phyloP scores from a whole-genome alignment of 2,113 vertebrate genomes.

The Mobula birostris region DNA sequence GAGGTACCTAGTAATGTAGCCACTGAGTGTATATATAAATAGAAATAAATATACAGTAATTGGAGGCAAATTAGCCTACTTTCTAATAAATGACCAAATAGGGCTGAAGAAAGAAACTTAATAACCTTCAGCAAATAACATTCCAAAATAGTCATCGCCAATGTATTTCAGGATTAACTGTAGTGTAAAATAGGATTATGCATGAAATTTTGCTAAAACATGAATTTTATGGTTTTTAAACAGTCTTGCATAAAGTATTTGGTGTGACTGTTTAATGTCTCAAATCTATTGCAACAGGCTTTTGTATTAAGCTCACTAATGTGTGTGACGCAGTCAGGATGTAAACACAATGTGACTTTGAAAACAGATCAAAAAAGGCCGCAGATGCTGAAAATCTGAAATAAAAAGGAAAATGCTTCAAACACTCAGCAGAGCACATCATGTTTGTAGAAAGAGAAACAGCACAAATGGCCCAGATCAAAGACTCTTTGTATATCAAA shows the following conservation, averaged over 20 bases:
- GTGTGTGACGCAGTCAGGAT: not conserved
- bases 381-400: no score
- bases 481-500: no score
- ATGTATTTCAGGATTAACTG: not conserved
- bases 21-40: no score
- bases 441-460: no score
- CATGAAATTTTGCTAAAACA: not conserved
- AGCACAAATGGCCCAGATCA: no score
- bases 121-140: not conserved
- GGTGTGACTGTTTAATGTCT: not conserved
- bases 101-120: not conserved
- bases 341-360: not conserved
- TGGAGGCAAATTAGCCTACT: not conserved
- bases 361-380: no score
- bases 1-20: no score
- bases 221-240: slow-evolving; percentile 7
- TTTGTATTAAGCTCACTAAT: not conserved
- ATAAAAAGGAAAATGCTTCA: no score
- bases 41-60: not conserved
- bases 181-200: slow-evolving; percentile 24
- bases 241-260: slow-evolving; percentile 15
- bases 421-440: no score
- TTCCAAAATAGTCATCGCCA: not conserved
- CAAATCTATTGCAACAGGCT: not conserved
- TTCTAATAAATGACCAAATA: not conserved